phyloP scores from a whole-genome alignment of 2,888 invertebrate species.

The Chesias legatella region DNA sequence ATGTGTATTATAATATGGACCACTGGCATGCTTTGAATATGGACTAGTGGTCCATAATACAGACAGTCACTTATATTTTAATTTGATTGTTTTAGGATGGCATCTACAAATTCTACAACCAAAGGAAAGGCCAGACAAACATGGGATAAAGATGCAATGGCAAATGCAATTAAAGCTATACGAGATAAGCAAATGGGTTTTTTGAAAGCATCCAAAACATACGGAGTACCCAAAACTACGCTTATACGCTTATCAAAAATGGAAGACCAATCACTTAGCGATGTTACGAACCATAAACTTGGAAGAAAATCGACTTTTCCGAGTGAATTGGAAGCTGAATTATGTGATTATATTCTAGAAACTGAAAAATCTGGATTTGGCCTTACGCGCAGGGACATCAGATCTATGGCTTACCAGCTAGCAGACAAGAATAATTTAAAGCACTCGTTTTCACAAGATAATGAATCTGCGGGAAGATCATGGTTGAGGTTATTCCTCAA shows the following conservation, averaged over 20 bases:
- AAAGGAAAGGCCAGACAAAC: conserved; percentile 12
- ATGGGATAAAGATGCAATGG: conserved; percentile 15
- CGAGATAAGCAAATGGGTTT: conserved; percentile 6
- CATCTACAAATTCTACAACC: conserved; percentile 6
- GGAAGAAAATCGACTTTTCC: conserved; percentile 13
- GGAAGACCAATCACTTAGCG: conserved; percentile 5
- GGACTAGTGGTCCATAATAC: conserved; percentile 11
- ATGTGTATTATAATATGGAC: conserved; percentile 15
- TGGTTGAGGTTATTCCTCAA: too few relatives aligned
- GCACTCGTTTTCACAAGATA: too few relatives aligned
- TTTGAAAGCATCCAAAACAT: conserved; percentile 5
- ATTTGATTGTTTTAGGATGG: conserved; percentile 15
- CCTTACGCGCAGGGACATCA: neutral
- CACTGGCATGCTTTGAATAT: conserved; percentile 7
- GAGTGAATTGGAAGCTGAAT: too few relatives aligned
- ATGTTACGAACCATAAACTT: conserved; percentile 9
- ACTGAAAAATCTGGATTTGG: too few relatives aligned
- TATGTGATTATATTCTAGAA: too few relatives aligned
- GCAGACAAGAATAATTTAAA: conserved; percentile 7
- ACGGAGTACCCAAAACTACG: neutral
- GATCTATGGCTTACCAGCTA: conserved; percentile 2
- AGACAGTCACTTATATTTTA: conserved; percentile 8
- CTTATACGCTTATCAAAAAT: conserved; percentile 1
- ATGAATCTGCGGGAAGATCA: too few relatives aligned
- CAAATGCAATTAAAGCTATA: conserved; percentile 10